Evolutionary conservation across 2,888 invertebrate genomes (phyloP), one percentile per base, ranked within the genome.

Genomic region (Cylloceria caligata): DNA sequence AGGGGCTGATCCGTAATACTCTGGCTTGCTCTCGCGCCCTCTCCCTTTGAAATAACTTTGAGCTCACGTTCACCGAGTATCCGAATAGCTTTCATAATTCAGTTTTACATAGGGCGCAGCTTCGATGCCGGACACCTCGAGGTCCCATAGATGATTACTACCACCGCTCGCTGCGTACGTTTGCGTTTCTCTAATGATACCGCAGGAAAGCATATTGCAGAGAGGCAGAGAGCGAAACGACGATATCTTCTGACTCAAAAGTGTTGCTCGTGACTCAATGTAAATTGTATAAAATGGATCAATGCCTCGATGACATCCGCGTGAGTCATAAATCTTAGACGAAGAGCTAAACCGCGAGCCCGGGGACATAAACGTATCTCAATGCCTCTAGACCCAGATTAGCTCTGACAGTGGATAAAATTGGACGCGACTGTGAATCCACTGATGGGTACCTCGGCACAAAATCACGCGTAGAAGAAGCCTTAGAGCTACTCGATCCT

Each of bases 351-450:
- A 79, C 64, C 65, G 74, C 34, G 34, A 19, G 13, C 57, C 16
- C 52, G 39, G 30, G 49, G 55, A 27, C 42, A 75, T 7, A 72
- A 75, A 62, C 67, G 79, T 79, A 24, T 42, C 49, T 65, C 36
- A 57, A 69, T 69, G 64, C 16, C 69, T 60, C 34, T 42, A 65
- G 45, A 67, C 47, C 64, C 39, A n/a, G 36, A 69, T 74, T 60
- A 71, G 27, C 65, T 60, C 74, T 67, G 81, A 82, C 81, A 75
- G 67, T 82, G 34, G 60, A 82, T 78, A 79, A 60, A 78, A 82
- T 82, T 82, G 81, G 69, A 82, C 65, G 65, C 57, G 81, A 82
- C 78, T 60, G n/a, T 65, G 19, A 69, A 78, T 34, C 60, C 65
- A 60, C 62, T 49, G 62, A 60, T 47, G 45, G 52, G 16, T 34